These are phyloP conservation scores for Geotrypetes seraphini DNA, from an alignment of 2,797 vertebrate genomes.

Conservation along the genomic window DNA sequence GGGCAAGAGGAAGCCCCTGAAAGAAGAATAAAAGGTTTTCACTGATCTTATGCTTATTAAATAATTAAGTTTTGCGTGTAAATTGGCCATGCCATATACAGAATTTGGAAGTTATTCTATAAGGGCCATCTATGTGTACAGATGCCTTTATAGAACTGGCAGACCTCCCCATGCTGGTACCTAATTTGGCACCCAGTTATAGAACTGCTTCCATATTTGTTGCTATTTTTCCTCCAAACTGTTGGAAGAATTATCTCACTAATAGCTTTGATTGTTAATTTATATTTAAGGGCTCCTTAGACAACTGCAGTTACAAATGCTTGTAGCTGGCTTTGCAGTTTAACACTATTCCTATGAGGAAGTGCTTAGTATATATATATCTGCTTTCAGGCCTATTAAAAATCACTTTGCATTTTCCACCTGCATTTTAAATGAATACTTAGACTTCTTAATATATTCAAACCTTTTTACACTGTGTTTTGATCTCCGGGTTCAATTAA, in stretches of 20 bases:
- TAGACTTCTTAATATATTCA: background rate
- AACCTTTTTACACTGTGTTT: background rate
- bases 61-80: no score
- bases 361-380: constrained; percentile 12
- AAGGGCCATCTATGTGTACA: no score
- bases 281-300: constrained; percentile 33
- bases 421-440: constrained; percentile 3
- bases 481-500: no score
- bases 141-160: no score
- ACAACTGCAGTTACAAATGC: constrained; percentile 15
- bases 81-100: no score
- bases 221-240: constrained; percentile 10
- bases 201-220: no score
- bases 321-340: constrained; percentile 23
- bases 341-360: constrained; percentile 21
- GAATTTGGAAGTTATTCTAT: no score
- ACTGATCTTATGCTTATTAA: no score
- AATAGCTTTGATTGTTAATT: constrained; percentile 34
- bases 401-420: constrained; percentile 16
- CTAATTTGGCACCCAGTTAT: no score
- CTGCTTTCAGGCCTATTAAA: constrained; percentile 17
- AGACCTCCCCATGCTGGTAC: no score
- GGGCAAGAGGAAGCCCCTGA: no score
- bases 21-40: no score
- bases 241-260: constrained; percentile 30